Base-by-base conservation (phyloP, 1,140 invertebrate genomes). In the Streblospio benedicti region DNA sequence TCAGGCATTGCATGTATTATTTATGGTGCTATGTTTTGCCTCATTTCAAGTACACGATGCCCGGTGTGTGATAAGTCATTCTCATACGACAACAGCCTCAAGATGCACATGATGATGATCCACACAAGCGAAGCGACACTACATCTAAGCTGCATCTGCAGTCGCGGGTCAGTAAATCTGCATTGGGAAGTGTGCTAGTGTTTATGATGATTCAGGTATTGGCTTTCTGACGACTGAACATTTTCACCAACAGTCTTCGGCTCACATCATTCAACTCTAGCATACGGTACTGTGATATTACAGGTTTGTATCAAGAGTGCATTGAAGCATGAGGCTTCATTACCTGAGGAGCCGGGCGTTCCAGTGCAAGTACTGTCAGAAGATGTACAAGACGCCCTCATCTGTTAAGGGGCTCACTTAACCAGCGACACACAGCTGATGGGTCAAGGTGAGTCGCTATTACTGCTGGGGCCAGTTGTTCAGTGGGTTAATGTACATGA, bases 221-320 rank as follows among this genome's bases (percentile, higher is more conserved):
- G n/a, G n/a, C n/a, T n/a, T n/a, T n/a, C n/a, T n/a, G n/a, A n/a
- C n/a, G n/a, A n/a, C n/a, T n/a, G n/a, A n/a, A n/a, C n/a, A n/a
- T n/a, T n/a, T n/a, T n/a, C n/a, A n/a, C n/a, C n/a, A n/a, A n/a
- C n/a, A n/a, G n/a, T n/a, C n/a, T n/a, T n/a, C n/a, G n/a, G n/a
- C n/a, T n/a, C n/a, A n/a, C n/a, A n/a, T n/a, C n/a, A n/a, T n/a
- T n/a, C n/a, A n/a, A n/a, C n/a, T n/a, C n/a, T n/a, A n/a, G n/a
- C n/a, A n/a, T n/a, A n/a, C n/a, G n/a, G n/a, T n/a, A n/a, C n/a
- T n/a, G n/a, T n/a, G n/a, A n/a, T n/a, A n/a, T n/a, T n/a, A 88
- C 55, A 67, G 68, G 71, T 95, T 96, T 73, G 90, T 91, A 41
- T 83, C 89, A 90, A 91, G 70, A 91, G 91, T 70, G 92, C 93